These are phyloP conservation scores for Hartigia nigra DNA, from an alignment of 2,888 invertebrate species.

Conservation along the genomic window DNA sequence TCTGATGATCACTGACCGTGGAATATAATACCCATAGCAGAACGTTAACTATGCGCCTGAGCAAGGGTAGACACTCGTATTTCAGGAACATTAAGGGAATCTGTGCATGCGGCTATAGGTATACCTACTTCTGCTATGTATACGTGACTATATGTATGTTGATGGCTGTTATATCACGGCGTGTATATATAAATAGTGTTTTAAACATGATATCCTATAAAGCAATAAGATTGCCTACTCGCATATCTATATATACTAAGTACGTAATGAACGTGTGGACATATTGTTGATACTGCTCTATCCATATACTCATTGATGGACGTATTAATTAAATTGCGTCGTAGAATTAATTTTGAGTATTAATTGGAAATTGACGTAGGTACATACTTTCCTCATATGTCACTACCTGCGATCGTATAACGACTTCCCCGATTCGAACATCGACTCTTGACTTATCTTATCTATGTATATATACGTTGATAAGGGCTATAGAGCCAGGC, in stretches of 20 bases:
- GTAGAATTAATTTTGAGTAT: background rate
- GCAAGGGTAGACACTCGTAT: background rate
- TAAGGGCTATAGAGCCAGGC: background rate
- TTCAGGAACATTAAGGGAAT: background rate
- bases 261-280: background rate
- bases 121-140: background rate
- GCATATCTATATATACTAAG: background rate
- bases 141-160: background rate
- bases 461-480: background rate
- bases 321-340: background rate
- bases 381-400: background rate
- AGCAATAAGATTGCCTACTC: background rate
- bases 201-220: background rate
- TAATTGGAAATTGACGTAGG: background rate
- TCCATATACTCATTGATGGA: background rate
- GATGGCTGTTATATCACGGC: background rate
- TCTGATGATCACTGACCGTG: conserved; percentile 9
- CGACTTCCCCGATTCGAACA: background rate
- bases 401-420: background rate
- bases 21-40: conserved; percentile 1
- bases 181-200: background rate
- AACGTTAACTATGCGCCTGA: background rate
- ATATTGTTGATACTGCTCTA: background rate
- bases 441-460: background rate
- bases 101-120: background rate